Evolutionary conservation across 2,113 vertebrate species (phyloP).

Genomic region (Ageneiosus marmoratus): DNA sequence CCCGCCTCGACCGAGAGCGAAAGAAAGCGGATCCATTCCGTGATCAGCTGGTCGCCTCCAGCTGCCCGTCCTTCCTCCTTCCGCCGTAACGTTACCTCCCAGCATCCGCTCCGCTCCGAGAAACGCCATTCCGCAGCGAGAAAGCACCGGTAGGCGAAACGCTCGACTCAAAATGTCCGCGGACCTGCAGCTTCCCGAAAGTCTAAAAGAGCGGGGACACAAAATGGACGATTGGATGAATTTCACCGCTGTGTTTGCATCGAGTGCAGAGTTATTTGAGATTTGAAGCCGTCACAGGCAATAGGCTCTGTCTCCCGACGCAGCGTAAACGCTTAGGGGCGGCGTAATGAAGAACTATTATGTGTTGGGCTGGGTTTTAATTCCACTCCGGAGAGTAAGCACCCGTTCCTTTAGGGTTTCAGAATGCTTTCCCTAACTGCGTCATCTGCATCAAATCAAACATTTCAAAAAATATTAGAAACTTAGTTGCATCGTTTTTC

Average conservation of each 20-base stretch:
- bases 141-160: slow-evolving; percentile 58
- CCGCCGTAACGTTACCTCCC: slow-evolving; percentile 70
- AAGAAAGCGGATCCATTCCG: slow-evolving; percentile 73
- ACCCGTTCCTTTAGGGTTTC: slow-evolving; percentile 35
- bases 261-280: slow-evolving; percentile 79
- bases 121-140: slow-evolving; percentile 67
- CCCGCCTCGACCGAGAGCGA: slow-evolving; percentile 71
- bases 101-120: slow-evolving; percentile 62
- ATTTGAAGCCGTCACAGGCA: slow-evolving; percentile 79
- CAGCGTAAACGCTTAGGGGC: slow-evolving; percentile 81
- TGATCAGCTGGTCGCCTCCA: slow-evolving; percentile 81
- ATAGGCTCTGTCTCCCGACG: slow-evolving; percentile 76
- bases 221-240: slow-evolving; percentile 56
- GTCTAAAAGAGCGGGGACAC: slow-evolving; percentile 45
- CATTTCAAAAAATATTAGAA: too few relatives aligned
- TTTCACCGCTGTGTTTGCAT: slow-evolving; percentile 58
- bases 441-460: neutral
- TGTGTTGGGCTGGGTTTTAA: slow-evolving; percentile 68
- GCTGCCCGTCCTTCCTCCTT: slow-evolving; percentile 76
- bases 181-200: slow-evolving; percentile 6
- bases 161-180: slow-evolving; percentile 56
- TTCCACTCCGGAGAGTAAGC: slow-evolving; percentile 48
- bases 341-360: slow-evolving; percentile 79
- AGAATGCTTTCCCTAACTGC: neutral
- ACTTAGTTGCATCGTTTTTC: too few relatives aligned